phyloP scores from a whole-genome alignment of 2,113 vertebrate genomes.

The Rhynchopsitta pachyrhyncha region DNA sequence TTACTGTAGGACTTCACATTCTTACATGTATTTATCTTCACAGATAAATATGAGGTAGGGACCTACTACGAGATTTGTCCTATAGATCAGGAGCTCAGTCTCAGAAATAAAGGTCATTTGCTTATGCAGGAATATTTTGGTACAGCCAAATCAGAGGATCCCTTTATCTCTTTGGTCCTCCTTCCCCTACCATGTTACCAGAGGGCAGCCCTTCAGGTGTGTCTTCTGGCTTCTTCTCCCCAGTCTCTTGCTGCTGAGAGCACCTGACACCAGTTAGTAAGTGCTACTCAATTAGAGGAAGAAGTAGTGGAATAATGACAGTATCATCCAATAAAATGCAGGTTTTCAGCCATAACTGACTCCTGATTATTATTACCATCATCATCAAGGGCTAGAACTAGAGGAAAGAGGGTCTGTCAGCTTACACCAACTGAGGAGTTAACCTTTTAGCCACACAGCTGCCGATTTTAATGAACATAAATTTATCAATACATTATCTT shows the following conservation, averaged over 20 bases:
- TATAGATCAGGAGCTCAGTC: not conserved
- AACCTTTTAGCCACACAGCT: not conserved
- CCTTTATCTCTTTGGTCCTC: not conserved
- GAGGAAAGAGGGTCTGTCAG: not conserved
- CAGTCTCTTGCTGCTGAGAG: not conserved
- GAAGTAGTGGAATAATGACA: not conserved
- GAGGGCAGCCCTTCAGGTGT: not conserved
- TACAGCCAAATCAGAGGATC: not conserved
- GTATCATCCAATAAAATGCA: not conserved
- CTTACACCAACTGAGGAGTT: not conserved
- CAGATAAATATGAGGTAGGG: not conserved
- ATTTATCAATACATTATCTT: not conserved
- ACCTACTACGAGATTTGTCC: not conserved
- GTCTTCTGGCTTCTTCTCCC: not conserved
- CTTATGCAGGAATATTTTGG: not conserved
- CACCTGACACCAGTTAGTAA: not conserved
- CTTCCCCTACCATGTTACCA: accelerated
- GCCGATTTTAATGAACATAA: not conserved
- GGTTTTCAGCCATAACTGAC: not conserved
- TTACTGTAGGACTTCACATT: not conserved
- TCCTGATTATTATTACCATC: not conserved
- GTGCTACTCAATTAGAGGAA: not conserved
- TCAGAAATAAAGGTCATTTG: not conserved
- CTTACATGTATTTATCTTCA: not conserved
- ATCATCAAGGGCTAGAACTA: not conserved